Conservation (phyloP, 2,113 vertebrate genomes). For the Myodes glareolus region DNA sequence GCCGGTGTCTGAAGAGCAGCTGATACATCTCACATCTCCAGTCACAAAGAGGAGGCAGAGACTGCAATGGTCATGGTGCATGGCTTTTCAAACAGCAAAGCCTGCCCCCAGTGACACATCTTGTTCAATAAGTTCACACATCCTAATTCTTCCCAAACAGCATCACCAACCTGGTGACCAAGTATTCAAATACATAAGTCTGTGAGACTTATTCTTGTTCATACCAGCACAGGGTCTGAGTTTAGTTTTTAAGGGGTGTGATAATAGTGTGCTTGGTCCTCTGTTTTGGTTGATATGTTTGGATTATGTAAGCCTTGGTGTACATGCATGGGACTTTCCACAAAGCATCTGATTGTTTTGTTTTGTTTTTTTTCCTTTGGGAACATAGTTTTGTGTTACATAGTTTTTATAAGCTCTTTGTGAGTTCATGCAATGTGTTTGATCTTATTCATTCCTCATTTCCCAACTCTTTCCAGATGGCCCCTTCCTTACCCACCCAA, state of each 20-base stretch:
- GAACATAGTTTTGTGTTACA: background rate
- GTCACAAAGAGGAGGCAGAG: background rate
- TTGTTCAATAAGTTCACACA: background rate
- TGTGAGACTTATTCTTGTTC: background rate
- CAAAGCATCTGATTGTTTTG: background rate
- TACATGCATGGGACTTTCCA: background rate
- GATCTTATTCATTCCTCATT: too few species aligned
- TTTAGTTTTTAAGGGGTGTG: background rate
- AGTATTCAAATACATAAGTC: background rate
- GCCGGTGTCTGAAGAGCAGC: background rate
- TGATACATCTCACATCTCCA: background rate
- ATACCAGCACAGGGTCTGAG: background rate
- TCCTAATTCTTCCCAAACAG: background rate
- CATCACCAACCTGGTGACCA: background rate
- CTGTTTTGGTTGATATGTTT: background rate
- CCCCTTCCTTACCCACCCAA: background rate
- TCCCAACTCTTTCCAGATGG: background rate
- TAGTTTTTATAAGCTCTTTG: background rate
- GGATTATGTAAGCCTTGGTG: background rate
- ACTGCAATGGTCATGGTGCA: background rate
- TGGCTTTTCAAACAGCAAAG: background rate
- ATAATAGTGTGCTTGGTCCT: background rate
- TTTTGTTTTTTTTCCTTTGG: too few species aligned
- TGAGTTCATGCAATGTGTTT: background rate
- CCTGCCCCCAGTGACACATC: fast-evolving